Percentiles rank a stretch among this genome's conserved stretches.
Conservation (phyloP, 2,797 vertebrate species). For the Xyrichtys novacula region DNA sequence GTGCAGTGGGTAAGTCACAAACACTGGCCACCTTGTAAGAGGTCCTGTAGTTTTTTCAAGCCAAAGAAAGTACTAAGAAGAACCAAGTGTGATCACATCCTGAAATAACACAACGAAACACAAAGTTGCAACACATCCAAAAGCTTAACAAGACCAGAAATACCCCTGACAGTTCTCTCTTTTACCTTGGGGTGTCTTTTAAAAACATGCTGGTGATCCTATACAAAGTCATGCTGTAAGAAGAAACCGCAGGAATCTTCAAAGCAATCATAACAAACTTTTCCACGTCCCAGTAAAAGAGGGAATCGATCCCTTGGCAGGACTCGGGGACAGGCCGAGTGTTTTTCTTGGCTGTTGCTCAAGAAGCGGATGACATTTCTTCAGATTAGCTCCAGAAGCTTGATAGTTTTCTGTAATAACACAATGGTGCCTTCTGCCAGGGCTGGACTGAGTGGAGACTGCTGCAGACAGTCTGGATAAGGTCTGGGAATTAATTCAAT, state of each 20-base stretch:
- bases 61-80: not conserved
- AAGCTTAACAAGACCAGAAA: constrained; percentile 55
- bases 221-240: constrained; percentile 73
- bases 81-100: constrained; percentile 6
- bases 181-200: constrained; percentile 59
- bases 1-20: constrained; percentile 90
- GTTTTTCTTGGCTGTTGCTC: constrained; percentile 81
- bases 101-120: constrained; percentile 10
- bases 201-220: constrained; percentile 64
- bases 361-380: constrained; percentile 81
- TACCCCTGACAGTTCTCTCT: constrained; percentile 57
- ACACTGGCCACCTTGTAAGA: not conserved
- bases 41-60: not conserved
- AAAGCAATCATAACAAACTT: constrained; percentile 85
- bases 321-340: constrained; percentile 65
- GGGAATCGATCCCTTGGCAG: constrained; percentile 78
- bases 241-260: constrained; percentile 80
- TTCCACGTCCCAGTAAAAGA: constrained; percentile 78
- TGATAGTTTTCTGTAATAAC: constrained; percentile 70
- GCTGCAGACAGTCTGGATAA: constrained; percentile 18
- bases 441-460: constrained; percentile 39
- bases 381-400: constrained; percentile 71
- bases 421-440: constrained; percentile 54
- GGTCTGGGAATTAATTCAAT: constrained; percentile 18
- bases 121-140: constrained; percentile 27